phyloP scores from a whole-genome alignment of 2,888 invertebrate species.

The Drosophila kanekoi region DNA sequence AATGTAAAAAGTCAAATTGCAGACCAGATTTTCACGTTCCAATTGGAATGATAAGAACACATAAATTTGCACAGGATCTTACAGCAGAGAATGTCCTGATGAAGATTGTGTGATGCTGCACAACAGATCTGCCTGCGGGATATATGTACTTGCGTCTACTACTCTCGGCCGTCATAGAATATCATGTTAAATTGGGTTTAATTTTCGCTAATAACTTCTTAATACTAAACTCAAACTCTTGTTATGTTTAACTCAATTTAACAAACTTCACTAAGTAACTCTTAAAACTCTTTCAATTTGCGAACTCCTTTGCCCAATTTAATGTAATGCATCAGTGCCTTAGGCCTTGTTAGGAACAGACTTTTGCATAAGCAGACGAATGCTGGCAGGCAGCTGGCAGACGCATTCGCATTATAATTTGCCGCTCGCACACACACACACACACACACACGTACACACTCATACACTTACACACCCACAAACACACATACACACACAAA shows the following conservation, averaged over 20 bases:
- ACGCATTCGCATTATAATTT: slow-evolving; percentile 68
- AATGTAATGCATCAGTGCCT: slow-evolving; percentile 44
- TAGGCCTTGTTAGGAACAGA: slow-evolving; percentile 45
- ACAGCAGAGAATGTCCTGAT: no score
- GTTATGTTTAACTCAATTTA: not conserved
- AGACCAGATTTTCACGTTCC: no score
- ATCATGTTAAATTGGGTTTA: not conserved
- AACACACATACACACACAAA: slow-evolving; percentile 36
- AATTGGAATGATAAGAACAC: no score
- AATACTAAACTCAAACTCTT: not conserved
- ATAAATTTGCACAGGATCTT: no score
- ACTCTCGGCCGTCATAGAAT: no score
- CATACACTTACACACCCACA: not conserved
- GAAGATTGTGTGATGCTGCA: no score
- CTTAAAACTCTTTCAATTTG: slow-evolving; percentile 36
- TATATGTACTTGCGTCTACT: no score
- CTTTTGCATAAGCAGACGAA: slow-evolving; percentile 27
- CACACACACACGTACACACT: not conserved
- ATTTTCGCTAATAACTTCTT: not conserved
- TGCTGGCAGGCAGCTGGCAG: slow-evolving; percentile 37
- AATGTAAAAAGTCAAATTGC: no score
- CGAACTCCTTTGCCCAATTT: slow-evolving; percentile 29
- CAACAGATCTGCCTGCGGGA: no score
- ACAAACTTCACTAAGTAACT: not conserved
- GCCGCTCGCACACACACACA: slow-evolving; percentile 22